Conservation (phyloP, 2,113 vertebrate genomes). For the Rynchops niger region DNA sequence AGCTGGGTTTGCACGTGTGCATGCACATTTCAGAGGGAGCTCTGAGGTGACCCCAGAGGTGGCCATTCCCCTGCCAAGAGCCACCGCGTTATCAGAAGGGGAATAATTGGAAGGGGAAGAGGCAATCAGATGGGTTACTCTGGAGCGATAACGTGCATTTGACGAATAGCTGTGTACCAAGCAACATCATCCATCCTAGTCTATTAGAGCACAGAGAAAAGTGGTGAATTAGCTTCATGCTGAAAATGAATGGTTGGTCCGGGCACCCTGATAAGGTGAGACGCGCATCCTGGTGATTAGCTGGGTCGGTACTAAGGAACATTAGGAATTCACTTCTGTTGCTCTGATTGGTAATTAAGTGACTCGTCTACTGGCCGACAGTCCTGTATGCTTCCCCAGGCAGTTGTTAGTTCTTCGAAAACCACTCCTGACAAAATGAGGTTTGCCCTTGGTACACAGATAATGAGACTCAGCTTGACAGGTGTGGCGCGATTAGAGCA, state of each 20-base stretch:
- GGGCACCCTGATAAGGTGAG: conserved; percentile 24
- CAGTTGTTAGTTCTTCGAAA: conserved; percentile 86
- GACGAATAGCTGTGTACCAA: conserved; percentile 45
- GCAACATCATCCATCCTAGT: conserved; percentile 49
- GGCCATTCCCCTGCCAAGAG: not conserved
- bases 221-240: not conserved
- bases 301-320: conserved; percentile 63
- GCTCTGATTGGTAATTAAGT: conserved; percentile 91
- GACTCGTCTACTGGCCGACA: conserved; percentile 89
- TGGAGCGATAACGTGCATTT: not conserved
- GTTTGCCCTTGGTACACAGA: conserved; percentile 89
- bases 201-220: not conserved
- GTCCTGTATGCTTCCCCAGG: conserved; percentile 82
- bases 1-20: not conserved
- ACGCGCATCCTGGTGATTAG: not conserved
- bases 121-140: not conserved
- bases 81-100: conserved; percentile 1
- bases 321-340: conserved; percentile 80
- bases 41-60: not conserved
- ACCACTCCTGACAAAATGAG: conserved; percentile 90
- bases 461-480: conserved; percentile 93
- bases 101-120: not conserved
- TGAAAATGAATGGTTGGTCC: not conserved
- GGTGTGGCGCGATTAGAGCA: conserved; percentile 92
- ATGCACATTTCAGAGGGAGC: not conserved